A percentile compares a stretch with the other conserved stretches of the same genome.
These are phyloP conservation scores for Hydrolagus affinis DNA, from an alignment of 2,113 vertebrate genomes.

Conservation along the genomic window DNA sequence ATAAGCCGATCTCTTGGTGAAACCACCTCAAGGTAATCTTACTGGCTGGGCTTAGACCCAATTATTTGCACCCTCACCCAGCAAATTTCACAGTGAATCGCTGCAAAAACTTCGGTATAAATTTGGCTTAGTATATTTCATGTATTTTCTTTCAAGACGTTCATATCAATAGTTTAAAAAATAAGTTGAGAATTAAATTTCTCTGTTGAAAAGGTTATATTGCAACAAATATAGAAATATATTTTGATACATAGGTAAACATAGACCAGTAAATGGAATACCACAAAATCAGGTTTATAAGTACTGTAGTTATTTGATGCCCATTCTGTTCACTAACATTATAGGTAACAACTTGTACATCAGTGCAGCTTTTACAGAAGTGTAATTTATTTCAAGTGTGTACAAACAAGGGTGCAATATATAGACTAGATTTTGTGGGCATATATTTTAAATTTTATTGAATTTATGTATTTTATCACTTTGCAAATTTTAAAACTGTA, in stretches of 20 bases:
- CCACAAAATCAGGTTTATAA: not conserved
- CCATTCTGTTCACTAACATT: not conserved
- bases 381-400: not conserved
- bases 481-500: not conserved
- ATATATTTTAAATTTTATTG: not conserved
- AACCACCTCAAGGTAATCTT: no score
- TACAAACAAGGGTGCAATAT: not conserved
- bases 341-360: not conserved
- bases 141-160: not conserved
- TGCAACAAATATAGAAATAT: not conserved
- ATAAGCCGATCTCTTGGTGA: no score
- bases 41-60: no score
- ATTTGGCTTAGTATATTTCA: not conserved
- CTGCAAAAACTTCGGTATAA: no score
- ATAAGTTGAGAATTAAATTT: constrained; percentile 6
- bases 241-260: not conserved
- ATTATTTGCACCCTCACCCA: no score
- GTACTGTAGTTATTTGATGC: not conserved
- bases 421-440: not conserved
- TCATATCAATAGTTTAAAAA: constrained; percentile 13
- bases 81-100: no score
- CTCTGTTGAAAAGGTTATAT: not conserved
- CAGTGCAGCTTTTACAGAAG: not conserved
- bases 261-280: constrained; percentile 7
- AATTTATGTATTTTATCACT: not conserved